Conservation (phyloP, 2,113 vertebrate species). For the Cebidichthys violaceus region DNA sequence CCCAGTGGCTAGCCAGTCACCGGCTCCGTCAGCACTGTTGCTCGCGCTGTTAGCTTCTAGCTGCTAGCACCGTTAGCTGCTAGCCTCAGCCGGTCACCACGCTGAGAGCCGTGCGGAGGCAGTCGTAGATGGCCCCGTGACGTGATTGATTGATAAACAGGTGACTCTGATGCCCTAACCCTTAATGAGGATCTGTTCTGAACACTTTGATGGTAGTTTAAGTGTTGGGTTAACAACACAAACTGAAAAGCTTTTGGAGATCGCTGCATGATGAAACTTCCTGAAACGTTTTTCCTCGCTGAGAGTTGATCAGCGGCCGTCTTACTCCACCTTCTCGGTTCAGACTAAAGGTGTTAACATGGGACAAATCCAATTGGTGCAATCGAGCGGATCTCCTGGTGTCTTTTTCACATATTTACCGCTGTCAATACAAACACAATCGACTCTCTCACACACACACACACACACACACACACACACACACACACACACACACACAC, state of each 20-base stretch:
- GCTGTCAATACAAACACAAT: slow-evolving; percentile 11
- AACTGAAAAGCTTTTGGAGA: not conserved
- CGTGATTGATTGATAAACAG: too few relatives aligned
- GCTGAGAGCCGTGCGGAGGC: too few relatives aligned
- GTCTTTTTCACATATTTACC: slow-evolving; percentile 10
- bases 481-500: not conserved
- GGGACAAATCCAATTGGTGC: not conserved
- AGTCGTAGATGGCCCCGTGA: too few relatives aligned
- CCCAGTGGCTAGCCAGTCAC: too few relatives aligned
- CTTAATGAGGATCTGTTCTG: too few relatives aligned
- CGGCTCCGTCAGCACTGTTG: too few relatives aligned
- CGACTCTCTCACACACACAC: not conserved
- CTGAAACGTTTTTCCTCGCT: not conserved
- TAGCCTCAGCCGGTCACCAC: too few relatives aligned
- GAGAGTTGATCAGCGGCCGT: fast-evolving
- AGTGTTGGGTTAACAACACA: too few relatives aligned
- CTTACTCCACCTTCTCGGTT: not conserved
- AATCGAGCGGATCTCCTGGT: not conserved
- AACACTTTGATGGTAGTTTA: too few relatives aligned
- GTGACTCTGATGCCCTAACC: too few relatives aligned
- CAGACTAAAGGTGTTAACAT: not conserved
- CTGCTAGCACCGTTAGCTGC: too few relatives aligned
- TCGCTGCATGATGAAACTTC: slow-evolving; percentile 4
- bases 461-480: not conserved
- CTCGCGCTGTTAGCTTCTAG: too few relatives aligned